Base-by-base conservation (phyloP, 2,888 invertebrate species). In the Ectobius pallidus region DNA sequence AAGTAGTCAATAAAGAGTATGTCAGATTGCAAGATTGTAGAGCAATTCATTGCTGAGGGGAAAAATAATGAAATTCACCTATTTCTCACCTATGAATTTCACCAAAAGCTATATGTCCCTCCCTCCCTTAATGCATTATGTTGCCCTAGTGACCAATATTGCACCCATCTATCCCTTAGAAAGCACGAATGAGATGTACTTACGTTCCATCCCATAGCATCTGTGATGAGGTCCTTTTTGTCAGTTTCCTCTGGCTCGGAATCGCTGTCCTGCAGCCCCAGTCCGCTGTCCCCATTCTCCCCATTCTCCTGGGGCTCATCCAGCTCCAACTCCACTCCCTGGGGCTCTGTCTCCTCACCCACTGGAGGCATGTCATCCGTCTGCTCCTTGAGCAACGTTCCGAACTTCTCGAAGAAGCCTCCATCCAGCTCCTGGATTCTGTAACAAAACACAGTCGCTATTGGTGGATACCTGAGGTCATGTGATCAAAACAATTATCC, bases 341-440 rank as follows among this genome's bases (percentile, higher is more conserved):
- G 79, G 52, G 85, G 30, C 20, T 63, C 62, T 2, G 14, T 46
- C 6, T 46, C 72, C 14, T 62, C 69, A 25, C 62, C 42, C 32
- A 69, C 71, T 27, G 73, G 74, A 18, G 73, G 74, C 22, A 44
- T 25, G 44, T 65, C 69, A 16, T 58, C 44, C 1, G 32, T 63
- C 14, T 74, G 71, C 67, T 75, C 76, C 63, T 73, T 72, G 30
- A 94, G 83, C 67, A 93, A 85, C 0, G 91, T 90, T 0, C 93
- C 93, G 78, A 94, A 92, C 79, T 91, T 92, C 81, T 94, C 94
- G 81, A 94, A 94, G 83, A 94, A 94, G 67, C 93, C 91, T 77
- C 91, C 92, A 82, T 94, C 94, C 20, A 91, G 87, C 84, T 93
- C 91, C 85, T 93, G 93, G 76, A 94, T 88, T 85, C 92, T 92